Evolutionary conservation across 2,113 vertebrate genomes (phyloP).

Genomic region (Maccullochella peelii): DNA sequence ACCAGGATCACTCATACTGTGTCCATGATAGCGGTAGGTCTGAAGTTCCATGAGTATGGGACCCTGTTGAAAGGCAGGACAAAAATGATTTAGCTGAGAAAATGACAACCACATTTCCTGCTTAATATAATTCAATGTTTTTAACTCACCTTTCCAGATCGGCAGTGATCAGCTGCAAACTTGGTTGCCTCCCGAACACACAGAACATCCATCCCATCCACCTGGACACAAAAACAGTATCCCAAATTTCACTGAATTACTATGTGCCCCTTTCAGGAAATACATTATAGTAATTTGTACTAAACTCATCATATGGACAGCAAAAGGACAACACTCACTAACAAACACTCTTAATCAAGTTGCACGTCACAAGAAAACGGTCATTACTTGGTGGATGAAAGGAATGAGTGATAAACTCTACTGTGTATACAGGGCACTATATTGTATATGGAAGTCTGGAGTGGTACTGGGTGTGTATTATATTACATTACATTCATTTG

Average conservation of each 20-base stretch:
- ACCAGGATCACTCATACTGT: conserved; percentile 99
- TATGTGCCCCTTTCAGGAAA: not conserved
- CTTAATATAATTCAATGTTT: not conserved
- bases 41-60: conserved; percentile 97
- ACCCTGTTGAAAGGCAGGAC: conserved; percentile 81
- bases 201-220: conserved; percentile 96
- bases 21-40: conserved; percentile 98
- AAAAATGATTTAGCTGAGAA: not conserved
- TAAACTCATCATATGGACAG: not conserved
- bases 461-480: not conserved
- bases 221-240: conserved; percentile 77
- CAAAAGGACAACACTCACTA: not conserved
- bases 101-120: not conserved
- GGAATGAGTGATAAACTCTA: no score
- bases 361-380: no score
- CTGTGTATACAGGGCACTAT: no score
- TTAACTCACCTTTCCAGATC: conserved; percentile 89
- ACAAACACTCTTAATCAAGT: not conserved
- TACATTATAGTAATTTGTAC: not conserved
- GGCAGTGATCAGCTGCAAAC: conserved; percentile 91
- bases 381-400: no score
- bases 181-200: conserved; percentile 92
- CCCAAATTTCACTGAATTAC: not conserved
- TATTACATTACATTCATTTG: not conserved
- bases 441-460: not conserved